A percentile compares a stretch with the other conserved stretches of the same genome.
phyloP scores from a whole-genome alignment of 2,113 vertebrate species.

The Pterophyllum scalare region DNA sequence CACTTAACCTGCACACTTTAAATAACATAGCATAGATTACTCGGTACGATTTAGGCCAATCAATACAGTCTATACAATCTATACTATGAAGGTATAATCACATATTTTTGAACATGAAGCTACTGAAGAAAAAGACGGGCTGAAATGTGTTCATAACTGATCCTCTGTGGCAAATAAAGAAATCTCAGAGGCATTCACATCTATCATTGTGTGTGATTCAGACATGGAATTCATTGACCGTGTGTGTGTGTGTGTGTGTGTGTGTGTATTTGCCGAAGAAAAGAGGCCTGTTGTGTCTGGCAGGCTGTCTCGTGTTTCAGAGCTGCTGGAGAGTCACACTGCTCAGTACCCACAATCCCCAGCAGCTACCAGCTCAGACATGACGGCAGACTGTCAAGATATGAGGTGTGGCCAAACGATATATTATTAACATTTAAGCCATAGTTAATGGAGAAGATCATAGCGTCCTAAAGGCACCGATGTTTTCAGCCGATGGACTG shows the following conservation, averaged over 20 bases:
- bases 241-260: conserved; percentile 13
- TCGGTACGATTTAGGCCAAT: too few relatives aligned
- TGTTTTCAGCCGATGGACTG: background rate
- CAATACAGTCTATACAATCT: background rate
- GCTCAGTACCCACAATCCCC: conserved; percentile 70
- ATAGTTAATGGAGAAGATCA: conserved; percentile 33
- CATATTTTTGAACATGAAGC: background rate
- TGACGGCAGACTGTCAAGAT: conserved; percentile 66
- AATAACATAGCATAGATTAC: background rate
- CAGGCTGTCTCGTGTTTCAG: conserved; percentile 70
- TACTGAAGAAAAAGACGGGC: background rate
- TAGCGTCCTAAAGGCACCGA: background rate
- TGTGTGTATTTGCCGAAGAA: background rate
- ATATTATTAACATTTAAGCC: conserved; percentile 10
- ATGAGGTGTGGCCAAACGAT: conserved; percentile 52
- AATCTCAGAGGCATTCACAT: conserved; percentile 22
- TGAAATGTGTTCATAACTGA: background rate
- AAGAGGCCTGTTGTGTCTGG: conserved; percentile 55
- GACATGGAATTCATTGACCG: background rate
- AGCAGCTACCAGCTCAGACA: conserved; percentile 61
- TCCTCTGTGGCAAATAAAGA: conserved; percentile 2
- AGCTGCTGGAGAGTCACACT: conserved; percentile 56
- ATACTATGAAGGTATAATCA: background rate
- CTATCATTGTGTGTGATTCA: conserved; percentile 32
- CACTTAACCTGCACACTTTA: background rate